Evolutionary conservation across 1,140 invertebrate species (phyloP).

Genomic region (Tetragonula clypearis): DNA sequence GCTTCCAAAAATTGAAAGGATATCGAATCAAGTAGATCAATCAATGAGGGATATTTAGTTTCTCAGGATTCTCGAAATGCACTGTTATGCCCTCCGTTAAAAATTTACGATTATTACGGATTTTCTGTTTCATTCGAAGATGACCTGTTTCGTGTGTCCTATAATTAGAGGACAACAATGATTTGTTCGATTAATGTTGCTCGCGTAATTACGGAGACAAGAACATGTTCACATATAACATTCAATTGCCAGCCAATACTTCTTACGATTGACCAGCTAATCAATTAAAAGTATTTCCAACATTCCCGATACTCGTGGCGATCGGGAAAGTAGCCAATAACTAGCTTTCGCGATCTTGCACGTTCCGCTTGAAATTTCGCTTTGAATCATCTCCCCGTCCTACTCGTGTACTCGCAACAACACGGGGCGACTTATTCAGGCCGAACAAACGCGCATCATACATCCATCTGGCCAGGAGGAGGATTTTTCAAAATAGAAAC

Average conservation of each 20-base stretch:
- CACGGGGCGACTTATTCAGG: neutral
- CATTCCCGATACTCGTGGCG: neutral
- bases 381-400: no score
- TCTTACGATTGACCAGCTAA: neutral
- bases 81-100: neutral
- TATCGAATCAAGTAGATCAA: neutral
- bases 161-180: neutral
- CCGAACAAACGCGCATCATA: conserved; percentile 19
- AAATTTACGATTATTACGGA: conserved; percentile 16
- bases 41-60: neutral
- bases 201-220: neutral
- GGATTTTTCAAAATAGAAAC: conserved; percentile 42
- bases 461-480: neutral
- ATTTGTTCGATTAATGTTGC: neutral
- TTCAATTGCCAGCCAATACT: no score
- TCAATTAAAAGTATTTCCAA: neutral
- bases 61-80: neutral
- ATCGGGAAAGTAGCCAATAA: neutral
- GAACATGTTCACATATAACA: no score
- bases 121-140: neutral
- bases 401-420: neutral
- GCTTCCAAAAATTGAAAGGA: neutral
- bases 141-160: neutral
- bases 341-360: neutral
- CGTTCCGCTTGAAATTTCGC: neutral